Conservation (phyloP, 2,888 invertebrate species). For the Heliconius ethilla region DNA sequence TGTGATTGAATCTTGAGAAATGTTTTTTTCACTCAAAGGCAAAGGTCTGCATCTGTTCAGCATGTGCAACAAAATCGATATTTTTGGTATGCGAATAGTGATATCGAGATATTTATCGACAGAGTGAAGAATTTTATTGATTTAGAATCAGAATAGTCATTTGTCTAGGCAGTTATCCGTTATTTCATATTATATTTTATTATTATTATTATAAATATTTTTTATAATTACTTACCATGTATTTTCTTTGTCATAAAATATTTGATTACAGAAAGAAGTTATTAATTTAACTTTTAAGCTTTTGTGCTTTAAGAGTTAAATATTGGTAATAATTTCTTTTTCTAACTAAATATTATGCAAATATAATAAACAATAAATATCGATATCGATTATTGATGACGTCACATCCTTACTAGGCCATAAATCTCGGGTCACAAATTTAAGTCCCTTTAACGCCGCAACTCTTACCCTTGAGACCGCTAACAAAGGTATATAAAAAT, state of each 20-base stretch:
- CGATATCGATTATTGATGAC: neutral
- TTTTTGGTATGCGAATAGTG: slow-evolving; percentile 67
- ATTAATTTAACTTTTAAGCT: neutral
- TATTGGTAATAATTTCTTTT: no score
- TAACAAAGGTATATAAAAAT: no score
- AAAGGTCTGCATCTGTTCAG: slow-evolving; percentile 68
- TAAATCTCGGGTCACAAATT: neutral
- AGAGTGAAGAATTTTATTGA: slow-evolving; percentile 1
- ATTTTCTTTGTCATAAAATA: no score
- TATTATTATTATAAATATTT: no score
- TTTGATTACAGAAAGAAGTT: neutral
- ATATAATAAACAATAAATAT: neutral
- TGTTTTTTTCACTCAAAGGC: slow-evolving; percentile 58
- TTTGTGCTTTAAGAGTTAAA: no score
- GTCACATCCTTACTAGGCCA: neutral
- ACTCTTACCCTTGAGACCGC: neutral
- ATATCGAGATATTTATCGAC: slow-evolving; percentile 48
- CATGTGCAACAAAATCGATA: slow-evolving; percentile 72
- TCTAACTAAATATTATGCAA: no score
- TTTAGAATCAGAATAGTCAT: neutral
- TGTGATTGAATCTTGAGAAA: slow-evolving; percentile 54
- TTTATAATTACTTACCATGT: no score
- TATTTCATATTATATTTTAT: no score
- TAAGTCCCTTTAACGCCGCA: neutral
- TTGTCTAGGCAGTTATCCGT: no score